Evolutionary conservation across 2,113 vertebrate genomes (phyloP).

Genomic region (Tetrao urogallus): DNA sequence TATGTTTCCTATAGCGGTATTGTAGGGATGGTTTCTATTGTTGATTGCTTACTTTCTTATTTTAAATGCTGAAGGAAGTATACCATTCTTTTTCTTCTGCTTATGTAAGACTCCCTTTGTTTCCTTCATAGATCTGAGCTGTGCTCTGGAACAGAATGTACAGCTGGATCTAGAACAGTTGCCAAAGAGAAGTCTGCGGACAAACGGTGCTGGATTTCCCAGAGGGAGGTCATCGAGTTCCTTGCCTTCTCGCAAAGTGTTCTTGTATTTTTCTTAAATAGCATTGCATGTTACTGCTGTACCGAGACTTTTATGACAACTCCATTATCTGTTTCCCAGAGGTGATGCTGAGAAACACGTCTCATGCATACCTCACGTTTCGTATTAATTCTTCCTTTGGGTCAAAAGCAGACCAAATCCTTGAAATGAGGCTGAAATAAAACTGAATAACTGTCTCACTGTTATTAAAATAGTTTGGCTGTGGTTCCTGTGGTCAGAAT

Average conservation of each 20-base stretch:
- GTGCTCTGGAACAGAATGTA: not conserved
- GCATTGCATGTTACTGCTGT: not conserved
- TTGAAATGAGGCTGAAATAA: constrained; percentile 78
- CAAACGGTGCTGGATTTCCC: not conserved
- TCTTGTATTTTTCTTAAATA: not conserved
- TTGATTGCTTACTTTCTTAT: not conserved
- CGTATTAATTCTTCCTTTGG: constrained; percentile 70
- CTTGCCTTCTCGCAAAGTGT: not conserved
- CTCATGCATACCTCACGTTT: not conserved
- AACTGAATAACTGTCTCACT: constrained; percentile 90
- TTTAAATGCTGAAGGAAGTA: not conserved
- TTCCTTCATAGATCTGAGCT: not conserved
- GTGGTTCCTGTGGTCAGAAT: constrained; percentile 94
- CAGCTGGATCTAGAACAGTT: not conserved
- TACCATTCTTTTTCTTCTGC: not conserved
- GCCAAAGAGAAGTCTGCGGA: accelerated
- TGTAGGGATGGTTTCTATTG: not conserved
- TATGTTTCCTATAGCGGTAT: not conserved
- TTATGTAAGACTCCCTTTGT: not conserved
- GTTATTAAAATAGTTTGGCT: constrained; percentile 98
- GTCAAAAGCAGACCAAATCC: constrained; percentile 97
- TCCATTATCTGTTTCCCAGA: not conserved
- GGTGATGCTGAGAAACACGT: not conserved
- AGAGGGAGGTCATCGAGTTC: not conserved
- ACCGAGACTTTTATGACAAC: not conserved